Conservation (phyloP, 2,113 vertebrate genomes). For the Dermatemys mawii region DNA sequence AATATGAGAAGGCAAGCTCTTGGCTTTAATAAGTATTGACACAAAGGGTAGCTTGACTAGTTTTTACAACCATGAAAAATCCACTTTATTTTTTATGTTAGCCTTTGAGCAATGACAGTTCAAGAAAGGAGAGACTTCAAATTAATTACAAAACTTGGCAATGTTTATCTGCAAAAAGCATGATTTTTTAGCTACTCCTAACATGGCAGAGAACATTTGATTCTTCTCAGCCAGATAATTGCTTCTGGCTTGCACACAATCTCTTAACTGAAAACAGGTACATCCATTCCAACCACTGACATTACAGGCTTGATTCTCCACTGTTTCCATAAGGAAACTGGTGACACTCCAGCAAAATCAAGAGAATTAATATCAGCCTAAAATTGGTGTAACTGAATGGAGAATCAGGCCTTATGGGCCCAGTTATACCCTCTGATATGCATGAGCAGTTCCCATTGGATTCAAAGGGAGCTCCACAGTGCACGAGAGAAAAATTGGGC, state of each 20-base stretch:
- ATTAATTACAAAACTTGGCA: fast-evolving
- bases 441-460: neutral
- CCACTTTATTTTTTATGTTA: neutral
- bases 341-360: neutral
- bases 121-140: neutral
- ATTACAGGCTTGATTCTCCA: neutral
- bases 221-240: neutral
- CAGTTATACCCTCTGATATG: neutral
- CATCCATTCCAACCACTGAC: neutral
- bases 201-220: neutral
- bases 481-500: neutral
- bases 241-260: neutral
- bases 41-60: neutral
- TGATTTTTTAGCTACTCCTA: fast-evolving
- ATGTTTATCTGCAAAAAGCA: neutral
- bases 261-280: neutral
- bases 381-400: neutral
- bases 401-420: neutral
- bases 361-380: neutral
- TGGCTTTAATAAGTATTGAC: neutral
- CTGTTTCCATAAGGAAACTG: neutral
- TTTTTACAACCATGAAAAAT: neutral
- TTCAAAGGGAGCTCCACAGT: neutral
- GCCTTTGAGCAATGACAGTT: neutral
- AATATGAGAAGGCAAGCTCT: neutral